Evolutionary conservation across 2,888 invertebrate species (phyloP).

Genomic region (Chrysina gloriosa): DNA sequence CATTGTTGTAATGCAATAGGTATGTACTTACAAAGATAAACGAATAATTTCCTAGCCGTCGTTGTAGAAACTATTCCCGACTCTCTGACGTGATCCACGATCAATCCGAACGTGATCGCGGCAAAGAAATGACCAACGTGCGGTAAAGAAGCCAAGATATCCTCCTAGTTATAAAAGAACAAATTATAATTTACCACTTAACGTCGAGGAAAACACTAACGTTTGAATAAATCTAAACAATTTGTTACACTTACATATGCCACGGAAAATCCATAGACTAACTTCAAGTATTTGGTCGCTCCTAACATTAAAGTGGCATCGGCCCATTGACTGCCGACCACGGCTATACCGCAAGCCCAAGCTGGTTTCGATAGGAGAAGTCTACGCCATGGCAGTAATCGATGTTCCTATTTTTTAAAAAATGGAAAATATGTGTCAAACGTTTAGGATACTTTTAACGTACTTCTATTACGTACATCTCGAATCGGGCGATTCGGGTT

Average conservation of each 20-base stretch:
- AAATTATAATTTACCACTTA: neutral
- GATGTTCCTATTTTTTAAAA: conserved; percentile 58
- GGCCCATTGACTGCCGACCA: conserved; percentile 72
- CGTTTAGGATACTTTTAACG: neutral
- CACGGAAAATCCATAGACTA: conserved; percentile 71
- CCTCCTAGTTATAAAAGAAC: conserved; percentile 62
- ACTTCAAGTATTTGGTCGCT: conserved; percentile 70
- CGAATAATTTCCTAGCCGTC: conserved; percentile 69
- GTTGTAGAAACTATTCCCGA: conserved; percentile 69
- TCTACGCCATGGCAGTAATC: conserved; percentile 68
- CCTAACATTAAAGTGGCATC: conserved; percentile 71
- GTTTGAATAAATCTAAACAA: too few relatives aligned
- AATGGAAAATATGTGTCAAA: neutral
- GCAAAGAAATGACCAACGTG: conserved; percentile 71
- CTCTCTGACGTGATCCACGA: conserved; percentile 69
- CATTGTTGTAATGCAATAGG: neutral
- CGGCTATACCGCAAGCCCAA: conserved; percentile 71
- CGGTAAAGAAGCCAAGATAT: conserved; percentile 68
- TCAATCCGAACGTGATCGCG: conserved; percentile 69
- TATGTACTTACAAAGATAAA: conserved; percentile 67
- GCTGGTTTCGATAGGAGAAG: conserved; percentile 69
- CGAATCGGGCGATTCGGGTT: conserved; percentile 63
- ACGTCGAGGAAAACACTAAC: neutral
- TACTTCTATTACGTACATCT: conserved; percentile 58
- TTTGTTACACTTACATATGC: conserved; percentile 66